Base-by-base conservation (phyloP, 1,140 invertebrate genomes). In the Hyles vespertilio region DNA sequence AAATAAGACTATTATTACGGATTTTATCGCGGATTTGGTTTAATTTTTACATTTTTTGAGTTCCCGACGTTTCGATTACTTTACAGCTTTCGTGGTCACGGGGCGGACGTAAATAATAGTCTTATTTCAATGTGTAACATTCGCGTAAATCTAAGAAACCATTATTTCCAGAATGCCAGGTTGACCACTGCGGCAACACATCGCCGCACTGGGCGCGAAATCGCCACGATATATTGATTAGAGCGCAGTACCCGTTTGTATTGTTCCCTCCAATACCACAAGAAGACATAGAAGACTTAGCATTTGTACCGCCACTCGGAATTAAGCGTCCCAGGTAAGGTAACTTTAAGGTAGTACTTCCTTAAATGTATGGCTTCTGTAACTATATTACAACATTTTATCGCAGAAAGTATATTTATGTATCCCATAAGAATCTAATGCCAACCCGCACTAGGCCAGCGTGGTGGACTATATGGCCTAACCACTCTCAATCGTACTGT, bases 271-370 rank as follows among this genome's bases (percentile, higher is more conserved):
- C 73, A 2, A 48, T 65, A 0, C 55, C 59, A 1, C 10, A 32
- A 0, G 70, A 79, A 11, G 32, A 59, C 0, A 59, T 83, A 1
- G 82, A 85, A 32, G 84, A 87, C 32, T 34, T 12, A 0, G 69
- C 65, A 0, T 87, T 87, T 54, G 9, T 48, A 1, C 33, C 78
- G 6, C 67, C 74, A 1, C 8, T 56, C 2, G 69, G 62, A 6
- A 54, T 80, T 0, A 73, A 55, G 10, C 57, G 84, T 9, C 74
- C 73, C 0, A 77, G 79, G 81, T 81, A 56, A 45, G 3, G 11
- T 8, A 10, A n/a, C 4, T 11, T 48, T 48, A n/a, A 5, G 3
- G n/a, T 9, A 9, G 46, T 47, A 8, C 12, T 11, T 48, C 11
- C 5, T 10, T 48, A 48, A 11, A 48, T 48, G 12, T 48, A 22